These are phyloP conservation scores for Cyrtonyx montezumae DNA, from an alignment of 2,113 vertebrate genomes.

Conservation along the genomic window DNA sequence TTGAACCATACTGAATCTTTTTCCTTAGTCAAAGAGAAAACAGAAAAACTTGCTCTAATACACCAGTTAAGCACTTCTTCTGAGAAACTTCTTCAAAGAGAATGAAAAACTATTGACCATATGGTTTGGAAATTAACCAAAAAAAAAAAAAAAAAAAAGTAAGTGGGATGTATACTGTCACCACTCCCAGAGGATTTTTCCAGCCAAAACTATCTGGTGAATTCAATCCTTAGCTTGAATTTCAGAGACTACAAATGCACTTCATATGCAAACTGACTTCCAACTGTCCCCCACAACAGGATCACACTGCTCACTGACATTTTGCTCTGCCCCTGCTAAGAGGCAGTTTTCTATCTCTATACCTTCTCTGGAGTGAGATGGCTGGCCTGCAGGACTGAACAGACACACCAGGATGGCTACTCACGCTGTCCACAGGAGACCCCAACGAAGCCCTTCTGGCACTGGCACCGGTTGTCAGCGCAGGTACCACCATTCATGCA, in stretches of 20 bases:
- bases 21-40: not conserved
- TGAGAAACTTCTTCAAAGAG: not conserved
- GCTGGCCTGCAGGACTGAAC: too few species aligned
- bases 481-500: slow-evolving; percentile 87
- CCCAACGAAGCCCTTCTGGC: slow-evolving; percentile 84
- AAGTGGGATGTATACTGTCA: not conserved
- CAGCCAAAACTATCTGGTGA: not conserved
- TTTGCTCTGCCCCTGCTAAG: not conserved
- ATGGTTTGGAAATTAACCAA: not conserved
- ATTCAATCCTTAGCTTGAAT: not conserved
- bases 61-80: not conserved
- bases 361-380: too few species aligned
- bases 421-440: slow-evolving; percentile 85
- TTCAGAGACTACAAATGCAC: not conserved
- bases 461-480: slow-evolving; percentile 77
- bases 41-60: not conserved
- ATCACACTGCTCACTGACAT: not conserved
- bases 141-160: not conserved
- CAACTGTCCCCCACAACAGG: not conserved
- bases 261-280: accelerated
- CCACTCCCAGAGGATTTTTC: not conserved
- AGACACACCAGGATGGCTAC: not conserved
- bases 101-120: not conserved
- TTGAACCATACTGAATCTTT: not conserved
- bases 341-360: not conserved